Conservation (phyloP, 2,888 invertebrate genomes). For the Campoplex capitator region DNA sequence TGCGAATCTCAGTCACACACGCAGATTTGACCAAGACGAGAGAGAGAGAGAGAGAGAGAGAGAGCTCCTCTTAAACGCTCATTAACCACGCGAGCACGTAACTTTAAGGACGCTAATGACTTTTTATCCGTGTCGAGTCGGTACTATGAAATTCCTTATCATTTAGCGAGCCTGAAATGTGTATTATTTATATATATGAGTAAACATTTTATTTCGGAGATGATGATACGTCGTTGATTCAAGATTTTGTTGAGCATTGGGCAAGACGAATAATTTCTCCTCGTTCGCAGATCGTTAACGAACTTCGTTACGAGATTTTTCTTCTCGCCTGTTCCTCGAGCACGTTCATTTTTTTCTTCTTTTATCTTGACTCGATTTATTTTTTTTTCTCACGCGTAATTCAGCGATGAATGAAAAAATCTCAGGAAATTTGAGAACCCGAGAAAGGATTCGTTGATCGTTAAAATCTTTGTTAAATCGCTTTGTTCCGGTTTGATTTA, state of each 20-base stretch:
- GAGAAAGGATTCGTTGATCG: constrained; percentile 24
- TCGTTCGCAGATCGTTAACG: background rate
- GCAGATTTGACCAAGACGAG: constrained; percentile 15
- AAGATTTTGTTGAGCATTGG: background rate
- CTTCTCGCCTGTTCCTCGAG: background rate
- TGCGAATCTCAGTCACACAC: constrained; percentile 41
- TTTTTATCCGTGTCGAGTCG: constrained; percentile 28
- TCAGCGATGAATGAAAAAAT: background rate
- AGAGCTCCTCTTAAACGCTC: constrained; percentile 36
- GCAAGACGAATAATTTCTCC: background rate
- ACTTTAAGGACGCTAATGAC: constrained; percentile 40
- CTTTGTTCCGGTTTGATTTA: background rate
- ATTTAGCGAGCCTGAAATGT: constrained; percentile 23
- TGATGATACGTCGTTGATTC: constrained; percentile 9
- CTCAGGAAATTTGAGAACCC: background rate
- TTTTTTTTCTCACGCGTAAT: background rate
- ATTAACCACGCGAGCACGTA: constrained; percentile 39
- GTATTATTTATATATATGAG: background rate
- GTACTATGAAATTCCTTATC: constrained; percentile 54
- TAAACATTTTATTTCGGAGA: constrained; percentile 12
- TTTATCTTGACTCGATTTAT: background rate
- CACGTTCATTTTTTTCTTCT: background rate
- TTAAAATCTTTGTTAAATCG: constrained; percentile 35
- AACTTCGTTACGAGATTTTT: constrained; percentile 27
- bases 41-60: background rate